Evolutionary conservation across 2,888 invertebrate species (phyloP), one percentile per base, ranked within the genome.

Genomic region (Noctua janthe): DNA sequence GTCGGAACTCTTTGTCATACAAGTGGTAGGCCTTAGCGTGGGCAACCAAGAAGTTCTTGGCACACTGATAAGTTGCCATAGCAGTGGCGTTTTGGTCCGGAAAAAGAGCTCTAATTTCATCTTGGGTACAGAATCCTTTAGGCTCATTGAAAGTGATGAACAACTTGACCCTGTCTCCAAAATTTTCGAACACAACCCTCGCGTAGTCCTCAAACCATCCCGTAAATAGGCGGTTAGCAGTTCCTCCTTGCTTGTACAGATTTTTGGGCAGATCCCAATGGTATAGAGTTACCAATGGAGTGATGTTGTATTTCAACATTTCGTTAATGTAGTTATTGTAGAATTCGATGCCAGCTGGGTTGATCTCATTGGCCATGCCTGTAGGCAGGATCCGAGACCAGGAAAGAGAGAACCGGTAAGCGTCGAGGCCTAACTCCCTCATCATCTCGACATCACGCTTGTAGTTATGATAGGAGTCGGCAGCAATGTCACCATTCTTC

Each of bases 311-410:
- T 49, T 95, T 97, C 0, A 97, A 79, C 80, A 98, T 95, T 90
- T 97, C 97, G 88, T 98, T 92, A 72, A 98, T 97, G 1, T 98
- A 92, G 80, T 97, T 95, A 85, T 97, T 97, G 93, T 98, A 98
- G 92, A 98, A 98, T 10, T 96, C 93, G 20, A 98, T 94, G 8
- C 98, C 98, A 1, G 96, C 96, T 86, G 96, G 92, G 90, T 97
- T 98, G 43, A 97, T 90, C 7, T 94, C 89, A 71, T 97, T 95
- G 1, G 95, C 74, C 51, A 96, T 93, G 23, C 97, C 98, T 64
- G 95, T 96, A 0, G 98, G 98, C 11, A 98, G 92, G 56, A 98
- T 95, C 73, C 98, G 94, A 1, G 97, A 85, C 98, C 98, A 98
- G 7, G 97, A 96, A 17, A 97, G 90, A 0, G 97, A 97, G 91